Evolutionary conservation across 2,113 vertebrate genomes (phyloP), one percentile per base, ranked within the genome.

Genomic region (Orycteropus afer): DNA sequence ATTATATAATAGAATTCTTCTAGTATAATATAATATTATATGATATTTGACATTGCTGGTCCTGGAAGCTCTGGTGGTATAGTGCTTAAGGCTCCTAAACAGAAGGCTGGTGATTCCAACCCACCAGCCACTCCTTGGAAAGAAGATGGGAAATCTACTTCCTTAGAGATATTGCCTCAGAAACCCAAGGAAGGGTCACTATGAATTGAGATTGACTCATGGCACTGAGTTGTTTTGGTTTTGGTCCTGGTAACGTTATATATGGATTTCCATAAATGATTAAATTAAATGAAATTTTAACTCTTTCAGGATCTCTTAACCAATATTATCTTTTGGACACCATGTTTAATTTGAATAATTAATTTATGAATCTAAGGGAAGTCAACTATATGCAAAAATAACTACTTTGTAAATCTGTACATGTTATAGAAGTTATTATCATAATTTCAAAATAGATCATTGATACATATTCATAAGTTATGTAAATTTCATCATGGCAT

Each of bases 261-360:
- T 23, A 57, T 14, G 5, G 0, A 34, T 80, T n/a, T 71, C 59
- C 7, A 47, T 49, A 59, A 81, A 53, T 29, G 2, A 6, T n/a
- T 37, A 22, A 91, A 79, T 57, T 59, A 83, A 12, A 7, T 76
- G n/a, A 83, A 86, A 55, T 51, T 92, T 92, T 27, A 77, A 67
- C 2, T 63, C 20, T 65, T 83, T 94, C 1, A 61, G 59, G 2
- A 73, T 37, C 11, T 22, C 5, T 59, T 82, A 2, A 3, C 10
- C 17, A 82, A 34, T 1, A 81, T 82, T 92, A 49, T 61, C 11
- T 74, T 1, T 61, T 51, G 18, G 0, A 7, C 49, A 0, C 32
- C 42, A 89, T 82, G 29, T 77, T 84, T 85, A 87, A 80, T 47
- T 84, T 18, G 51, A 63, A 80, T 45, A 89, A 76, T 73, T 77